Evolutionary conservation across 2,113 vertebrate genomes (phyloP), one percentile per base, ranked within the genome.

Genomic region (Penelope pileata): DNA sequence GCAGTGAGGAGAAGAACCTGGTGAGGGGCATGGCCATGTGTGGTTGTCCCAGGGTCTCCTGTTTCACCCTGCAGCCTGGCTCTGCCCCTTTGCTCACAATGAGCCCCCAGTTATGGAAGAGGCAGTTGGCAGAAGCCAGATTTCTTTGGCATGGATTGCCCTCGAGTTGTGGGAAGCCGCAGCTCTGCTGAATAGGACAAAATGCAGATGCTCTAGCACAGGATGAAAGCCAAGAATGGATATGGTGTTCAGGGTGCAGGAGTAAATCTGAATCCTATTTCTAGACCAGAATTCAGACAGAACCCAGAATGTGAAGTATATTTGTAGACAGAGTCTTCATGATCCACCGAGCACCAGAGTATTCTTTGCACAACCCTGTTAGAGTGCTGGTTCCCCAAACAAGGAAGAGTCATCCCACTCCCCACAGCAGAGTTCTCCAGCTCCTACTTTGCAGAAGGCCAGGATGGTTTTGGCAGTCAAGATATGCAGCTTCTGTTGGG

Each of bases 221-320:
- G 83, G 79, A 86, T 63, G 69, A 93, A 94, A 88, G 94, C 94
- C 88, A 96, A 83, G 72, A 86, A 83, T 18, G 50, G 74, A 38
- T 51, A 73, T 90, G 64, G 22, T 90, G 54, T 70, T 73, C 76
- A 75, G 73, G 23, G 69, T 76, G 42, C 16, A 77, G 42, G 22
- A 96, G 81, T 64, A 94, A 94, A 75, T 30, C 56, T 53, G 38
- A 47, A 58, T 81, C 40, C 45, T 94, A 56, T 83, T 93, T 95
- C 93, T 81, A 91, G 83, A 86, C 8, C 40, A 78, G 83, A 94
- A 95, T 81, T 90, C 45, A 63, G 24, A 34, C 45, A 67, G 59
- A 70, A 85, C 16, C 30, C 76, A 76, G 48, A 86, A 81, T 47
- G 9, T 30, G 27, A 75, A 42, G 21, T 34, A 21, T 15, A 77